These are phyloP conservation scores for Oryzias melastigma DNA, from an alignment of 2,113 vertebrate genomes.

Conservation along the genomic window DNA sequence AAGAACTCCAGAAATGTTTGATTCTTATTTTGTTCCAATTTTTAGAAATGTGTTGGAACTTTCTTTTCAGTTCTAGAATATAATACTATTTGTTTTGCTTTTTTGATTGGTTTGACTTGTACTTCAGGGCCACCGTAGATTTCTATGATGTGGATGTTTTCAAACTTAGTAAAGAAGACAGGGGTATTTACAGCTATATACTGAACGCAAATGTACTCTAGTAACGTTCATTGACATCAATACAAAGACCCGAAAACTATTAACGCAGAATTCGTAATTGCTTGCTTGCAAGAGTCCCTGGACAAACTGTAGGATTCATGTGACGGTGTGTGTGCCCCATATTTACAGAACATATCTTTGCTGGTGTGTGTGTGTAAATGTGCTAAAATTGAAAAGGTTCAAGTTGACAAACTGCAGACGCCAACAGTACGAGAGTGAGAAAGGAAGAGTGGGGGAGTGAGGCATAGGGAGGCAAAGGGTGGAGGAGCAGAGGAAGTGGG, in stretches of 20 bases:
- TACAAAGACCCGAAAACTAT: slow-evolving; percentile 36
- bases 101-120: no score
- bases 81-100: no score
- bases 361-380: slow-evolving; percentile 18
- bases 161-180: no score
- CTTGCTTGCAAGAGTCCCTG: slow-evolving; percentile 42
- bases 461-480: slow-evolving; percentile 15
- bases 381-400: slow-evolving; percentile 58
- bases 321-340: slow-evolving; percentile 27
- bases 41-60: no score
- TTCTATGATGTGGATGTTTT: no score
- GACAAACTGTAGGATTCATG: slow-evolving; percentile 26
- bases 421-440: slow-evolving; percentile 60
- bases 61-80: no score
- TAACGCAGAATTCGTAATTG: slow-evolving; percentile 40
- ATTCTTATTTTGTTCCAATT: no score
- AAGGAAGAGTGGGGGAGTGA: slow-evolving; percentile 22
- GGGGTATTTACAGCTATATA: no score
- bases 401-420: slow-evolving; percentile 75
- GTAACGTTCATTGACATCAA: neutral
- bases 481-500: slow-evolving; percentile 28
- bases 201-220: no score
- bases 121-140: no score
- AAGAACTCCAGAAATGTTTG: no score
- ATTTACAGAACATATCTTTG: slow-evolving; percentile 37